These are phyloP conservation scores for Typhlichthys eigenmanni DNA, from an alignment of 2,797 vertebrate genomes.

Conservation along the genomic window DNA sequence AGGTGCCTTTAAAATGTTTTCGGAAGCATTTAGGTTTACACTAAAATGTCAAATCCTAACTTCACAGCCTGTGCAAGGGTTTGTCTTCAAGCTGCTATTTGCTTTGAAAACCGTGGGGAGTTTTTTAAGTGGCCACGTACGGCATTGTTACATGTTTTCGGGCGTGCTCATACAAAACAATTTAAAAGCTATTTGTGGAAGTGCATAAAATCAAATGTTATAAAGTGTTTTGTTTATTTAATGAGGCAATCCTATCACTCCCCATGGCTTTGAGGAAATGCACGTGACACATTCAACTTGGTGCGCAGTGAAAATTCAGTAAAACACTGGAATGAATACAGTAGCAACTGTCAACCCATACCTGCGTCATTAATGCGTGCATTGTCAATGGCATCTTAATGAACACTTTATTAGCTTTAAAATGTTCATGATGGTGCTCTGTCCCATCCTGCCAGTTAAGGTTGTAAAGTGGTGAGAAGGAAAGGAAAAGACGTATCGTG, in stretches of 20 bases:
- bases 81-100: constrained; percentile 9
- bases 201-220: constrained; percentile 13
- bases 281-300: not conserved
- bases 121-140: not conserved
- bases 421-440: constrained; percentile 15
- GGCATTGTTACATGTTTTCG: not conserved
- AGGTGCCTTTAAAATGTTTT: not conserved
- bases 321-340: constrained; percentile 3
- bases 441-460: constrained; percentile 17
- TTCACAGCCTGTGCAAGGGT: not conserved
- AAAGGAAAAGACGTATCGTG: constrained; percentile 25
- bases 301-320: constrained; percentile 10
- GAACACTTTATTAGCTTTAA: constrained; percentile 30
- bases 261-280: constrained; percentile 2
- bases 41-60: not conserved
- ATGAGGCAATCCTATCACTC: constrained; percentile 7
- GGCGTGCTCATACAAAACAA: constrained; percentile 16
- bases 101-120: constrained; percentile 11
- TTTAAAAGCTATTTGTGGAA: constrained; percentile 2
- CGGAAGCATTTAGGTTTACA: not conserved
- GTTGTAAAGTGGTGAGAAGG: constrained; percentile 20
- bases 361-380: constrained; percentile 12
- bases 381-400: constrained; percentile 12
- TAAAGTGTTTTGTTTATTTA: constrained; percentile 7
- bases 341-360: constrained; percentile 1